These are phyloP conservation scores for Erannis defoliaria DNA, from an alignment of 2,888 invertebrate genomes.

Conservation along the genomic window DNA sequence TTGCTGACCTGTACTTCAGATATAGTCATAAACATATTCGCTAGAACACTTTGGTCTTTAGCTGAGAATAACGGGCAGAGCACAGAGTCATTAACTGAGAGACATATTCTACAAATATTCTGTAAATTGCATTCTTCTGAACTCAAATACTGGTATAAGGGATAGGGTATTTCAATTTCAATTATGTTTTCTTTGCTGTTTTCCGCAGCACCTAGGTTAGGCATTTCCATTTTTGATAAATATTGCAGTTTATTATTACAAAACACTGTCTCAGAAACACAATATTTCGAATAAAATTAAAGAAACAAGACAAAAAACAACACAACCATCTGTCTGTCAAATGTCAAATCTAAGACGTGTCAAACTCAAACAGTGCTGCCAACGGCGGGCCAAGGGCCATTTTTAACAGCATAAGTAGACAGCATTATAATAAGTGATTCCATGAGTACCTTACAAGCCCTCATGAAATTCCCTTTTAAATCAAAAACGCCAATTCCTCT, in stretches of 20 bases:
- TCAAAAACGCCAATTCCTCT: too few relatives aligned
- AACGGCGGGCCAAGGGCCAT: too few relatives aligned
- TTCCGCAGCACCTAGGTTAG: slow-evolving; percentile 6
- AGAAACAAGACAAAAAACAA: too few relatives aligned
- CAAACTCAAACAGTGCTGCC: too few relatives aligned
- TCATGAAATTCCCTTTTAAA: too few relatives aligned
- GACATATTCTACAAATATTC: slow-evolving; percentile 81
- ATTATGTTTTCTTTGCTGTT: slow-evolving; percentile 41
- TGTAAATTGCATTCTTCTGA: slow-evolving; percentile 55
- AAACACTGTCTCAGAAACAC: not conserved
- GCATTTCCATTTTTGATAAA: slow-evolving; percentile 4
- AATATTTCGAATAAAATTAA: not conserved
- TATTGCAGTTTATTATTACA: not conserved
- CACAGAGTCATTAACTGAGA: slow-evolving; percentile 60
- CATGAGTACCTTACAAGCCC: too few relatives aligned
- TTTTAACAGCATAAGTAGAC: too few relatives aligned
- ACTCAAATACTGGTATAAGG: slow-evolving; percentile 55
- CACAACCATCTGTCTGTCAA: too few relatives aligned
- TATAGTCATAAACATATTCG: slow-evolving; percentile 68
- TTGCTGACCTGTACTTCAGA: slow-evolving; percentile 69
- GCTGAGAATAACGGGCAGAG: slow-evolving; percentile 66
- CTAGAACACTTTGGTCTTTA: slow-evolving; percentile 60
- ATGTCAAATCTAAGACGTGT: too few relatives aligned
- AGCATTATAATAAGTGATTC: too few relatives aligned
- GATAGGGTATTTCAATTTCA: slow-evolving; percentile 59